Base-by-base conservation (phyloP, 1,140 invertebrate species). In the Homalodisca vitripennis region DNA sequence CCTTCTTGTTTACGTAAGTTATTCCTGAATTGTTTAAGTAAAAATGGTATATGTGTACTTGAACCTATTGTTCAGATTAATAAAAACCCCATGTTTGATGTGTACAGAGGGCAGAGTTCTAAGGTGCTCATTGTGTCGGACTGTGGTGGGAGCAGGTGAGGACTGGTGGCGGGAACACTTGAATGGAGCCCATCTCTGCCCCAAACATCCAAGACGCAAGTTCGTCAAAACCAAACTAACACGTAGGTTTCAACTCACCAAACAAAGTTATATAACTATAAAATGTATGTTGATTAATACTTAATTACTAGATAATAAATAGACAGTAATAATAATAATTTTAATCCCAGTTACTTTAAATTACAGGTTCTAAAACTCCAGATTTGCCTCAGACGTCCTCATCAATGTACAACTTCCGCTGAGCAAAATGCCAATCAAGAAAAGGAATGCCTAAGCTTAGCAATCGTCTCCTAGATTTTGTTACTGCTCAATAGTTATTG, bases 111-210 rank as follows among this genome's bases (percentile, higher is more conserved):
- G 73, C 55, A 68, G 73, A n/a, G 75, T 72, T 0, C 82, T 77
- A 69, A 84, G 86, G 69, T 94, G 92, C 79, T 91, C 92, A 2
- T 79, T 94, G 12, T 94, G 92, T 76, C 88, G 88, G 73, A 81
- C 83, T 65, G 87, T 89, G 75, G 82, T 91, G 14, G 79, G 83
- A 57, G 53, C 79, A 65, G 77, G 85, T 73, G 87, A 88, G 77
- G 79, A 82, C 72, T 91, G 89, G 88, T 85, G 85, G 77, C 82
- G 84, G 30, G 88, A 91, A 76, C 77, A 90, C 1, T 88, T 89
- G 85, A 82, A 53, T 3, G 57, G 80, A 6, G 80, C 82, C 1
- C 80, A 80, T 72, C 81, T 83, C 1, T 86, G 85, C 74, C 73
- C 75, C 27, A 84, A 82, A 69, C 85, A 86, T 76, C 80, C 81